Conservation (phyloP, 2,113 vertebrate genomes). For the Furnarius figulus region DNA sequence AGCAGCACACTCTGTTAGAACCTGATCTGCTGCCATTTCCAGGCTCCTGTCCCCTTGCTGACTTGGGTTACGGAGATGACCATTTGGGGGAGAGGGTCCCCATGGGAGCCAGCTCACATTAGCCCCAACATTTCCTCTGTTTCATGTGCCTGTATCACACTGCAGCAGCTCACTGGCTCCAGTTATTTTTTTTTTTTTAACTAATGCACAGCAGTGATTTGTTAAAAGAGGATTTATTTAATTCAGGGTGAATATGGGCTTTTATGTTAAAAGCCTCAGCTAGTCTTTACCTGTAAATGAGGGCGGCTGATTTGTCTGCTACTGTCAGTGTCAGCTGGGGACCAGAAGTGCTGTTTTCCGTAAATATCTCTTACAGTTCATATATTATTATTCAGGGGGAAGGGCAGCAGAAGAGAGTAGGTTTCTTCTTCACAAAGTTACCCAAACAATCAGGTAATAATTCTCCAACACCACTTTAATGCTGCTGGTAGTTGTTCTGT, state of each 20-base stretch:
- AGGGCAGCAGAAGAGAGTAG: background rate
- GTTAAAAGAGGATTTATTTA: slow-evolving; percentile 62
- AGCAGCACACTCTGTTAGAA: slow-evolving; percentile 74
- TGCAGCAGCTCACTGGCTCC: background rate
- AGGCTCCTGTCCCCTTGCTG: slow-evolving; percentile 45
- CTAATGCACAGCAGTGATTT: slow-evolving; percentile 44
- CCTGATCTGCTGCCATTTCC: slow-evolving; percentile 73
- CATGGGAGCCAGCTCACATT: background rate
- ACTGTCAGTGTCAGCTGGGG: background rate
- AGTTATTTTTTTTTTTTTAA: background rate
- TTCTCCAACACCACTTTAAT: background rate
- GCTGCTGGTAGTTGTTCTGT: background rate
- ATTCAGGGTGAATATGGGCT: slow-evolving; percentile 24
- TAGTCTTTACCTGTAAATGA: slow-evolving; percentile 50
- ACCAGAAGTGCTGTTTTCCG: slow-evolving; percentile 1
- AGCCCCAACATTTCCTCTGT: background rate
- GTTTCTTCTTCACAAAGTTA: background rate
- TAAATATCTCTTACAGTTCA: background rate
- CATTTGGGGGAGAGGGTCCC: slow-evolving; percentile 1
- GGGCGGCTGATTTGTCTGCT: slow-evolving; percentile 7
- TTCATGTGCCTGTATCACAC: slow-evolving; percentile 18
- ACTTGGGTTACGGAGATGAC: slow-evolving; percentile 33
- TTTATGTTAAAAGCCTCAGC: slow-evolving; percentile 39
- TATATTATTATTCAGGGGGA: background rate
- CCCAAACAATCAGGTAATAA: background rate